Evolutionary conservation across 2,797 vertebrate genomes (phyloP), one percentile per base, ranked within the genome.

Genomic region (Xenopus petersii): DNA sequence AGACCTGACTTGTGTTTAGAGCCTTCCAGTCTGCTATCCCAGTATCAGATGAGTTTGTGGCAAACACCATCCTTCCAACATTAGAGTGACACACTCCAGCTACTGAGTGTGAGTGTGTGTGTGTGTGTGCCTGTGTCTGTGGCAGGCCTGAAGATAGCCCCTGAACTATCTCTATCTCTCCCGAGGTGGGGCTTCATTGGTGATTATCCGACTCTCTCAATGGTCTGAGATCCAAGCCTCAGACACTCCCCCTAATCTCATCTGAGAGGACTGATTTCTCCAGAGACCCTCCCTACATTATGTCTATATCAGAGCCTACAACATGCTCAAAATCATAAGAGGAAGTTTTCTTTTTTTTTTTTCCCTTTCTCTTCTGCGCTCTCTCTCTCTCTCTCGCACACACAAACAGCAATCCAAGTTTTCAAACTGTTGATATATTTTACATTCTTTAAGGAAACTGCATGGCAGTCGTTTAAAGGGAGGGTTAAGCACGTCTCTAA

Each of bases 231-330:
- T 64, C 67, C 59, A 30, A 64, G 36, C 47, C 69, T 62, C 65
- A 81, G 81, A 76, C 77, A 80, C 75, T 81, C 81, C 75, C 80
- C 64, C 33, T 47, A 64, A 24, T 75, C 78, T 75, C 59, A 77
- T 77, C 36, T 10, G 58, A 58, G 58, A 68, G 10, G 36, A 48
- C 71, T 2, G 73, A 71, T 48, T 66, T 71, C 73, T 30, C 10
- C 36, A 47, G 80, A 81, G 36, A 51, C 75, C 63, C 80, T 74
- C 65, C 74, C 68, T 55, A 54, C 54, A 70, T 71, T 65, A 16
- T 67, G 79, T 75, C 81, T 56, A 11, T 36, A 64, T 80, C 64
- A 61, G 48, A 61, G 16, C 47, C 49, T 65, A 75, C 64, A 65
- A 62, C 70, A 71, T 58, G 42, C 54, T 75, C 49, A 48, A 74